Evolutionary conservation across 1,140 invertebrate species (phyloP).

Genomic region (Drosophila auraria): DNA sequence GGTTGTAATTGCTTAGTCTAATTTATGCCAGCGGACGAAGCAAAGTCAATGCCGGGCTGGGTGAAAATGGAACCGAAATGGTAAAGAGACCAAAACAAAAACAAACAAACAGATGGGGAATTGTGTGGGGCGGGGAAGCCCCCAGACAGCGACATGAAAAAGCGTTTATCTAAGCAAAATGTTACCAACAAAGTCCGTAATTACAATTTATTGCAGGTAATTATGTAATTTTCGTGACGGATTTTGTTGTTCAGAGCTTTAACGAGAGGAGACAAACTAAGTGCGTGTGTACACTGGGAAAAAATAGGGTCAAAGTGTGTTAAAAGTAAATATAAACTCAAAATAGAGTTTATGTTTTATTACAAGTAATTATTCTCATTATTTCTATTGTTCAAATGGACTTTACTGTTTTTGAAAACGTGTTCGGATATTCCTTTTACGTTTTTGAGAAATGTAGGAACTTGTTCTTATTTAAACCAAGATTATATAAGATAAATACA

Average conservation of each 20-base stretch:
- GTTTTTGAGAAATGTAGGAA: too few species aligned
- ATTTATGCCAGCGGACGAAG: conserved; percentile 67
- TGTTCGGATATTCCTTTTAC: too few species aligned
- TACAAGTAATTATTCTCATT: too few species aligned
- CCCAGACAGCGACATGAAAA: conserved; percentile 61
- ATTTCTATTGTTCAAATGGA: too few species aligned
- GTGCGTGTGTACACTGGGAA: conserved; percentile 50
- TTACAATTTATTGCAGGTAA: conserved; percentile 80
- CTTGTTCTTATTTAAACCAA: too few species aligned
- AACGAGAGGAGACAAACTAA: conserved; percentile 24
- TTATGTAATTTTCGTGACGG: conserved; percentile 73
- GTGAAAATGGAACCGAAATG: conserved; percentile 32
- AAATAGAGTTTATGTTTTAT: too few species aligned
- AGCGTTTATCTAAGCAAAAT: conserved; percentile 76
- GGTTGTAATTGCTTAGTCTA: conserved; percentile 68
- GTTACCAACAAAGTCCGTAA: conserved; percentile 77
- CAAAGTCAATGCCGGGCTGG: conserved; percentile 68
- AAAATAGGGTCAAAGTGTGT: neutral
- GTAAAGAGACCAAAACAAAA: conserved; percentile 25
- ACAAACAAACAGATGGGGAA: conserved; percentile 22
- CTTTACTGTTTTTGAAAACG: too few species aligned
- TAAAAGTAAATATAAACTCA: too few species aligned
- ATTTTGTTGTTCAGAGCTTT: conserved; percentile 42
- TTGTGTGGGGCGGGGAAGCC: conserved; percentile 18
- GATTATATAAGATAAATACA: too few species aligned